Percentiles rank a stretch among this genome's conserved stretches.
Conservation (phyloP, 1,140 invertebrate genomes). For the Batillaria attramentaria region DNA sequence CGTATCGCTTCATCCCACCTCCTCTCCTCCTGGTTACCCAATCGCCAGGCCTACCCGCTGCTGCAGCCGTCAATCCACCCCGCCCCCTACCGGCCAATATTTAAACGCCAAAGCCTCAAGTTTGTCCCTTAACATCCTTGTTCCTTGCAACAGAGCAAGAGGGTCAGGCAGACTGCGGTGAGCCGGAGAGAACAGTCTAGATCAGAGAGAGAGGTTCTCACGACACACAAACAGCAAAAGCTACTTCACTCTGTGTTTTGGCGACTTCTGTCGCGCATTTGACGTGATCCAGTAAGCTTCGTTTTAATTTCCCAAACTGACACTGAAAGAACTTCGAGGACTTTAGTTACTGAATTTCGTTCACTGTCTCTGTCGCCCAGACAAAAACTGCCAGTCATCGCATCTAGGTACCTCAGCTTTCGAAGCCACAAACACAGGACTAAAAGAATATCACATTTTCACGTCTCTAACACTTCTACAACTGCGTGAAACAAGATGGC, state of each 20-base stretch:
- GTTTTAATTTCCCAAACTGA: no score
- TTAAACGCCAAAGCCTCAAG: slow-evolving; percentile 15
- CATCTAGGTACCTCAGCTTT: no score
- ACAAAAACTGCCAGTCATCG: neutral
- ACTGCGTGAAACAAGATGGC: no score
- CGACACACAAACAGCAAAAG: neutral
- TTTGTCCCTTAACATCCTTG: neutral
- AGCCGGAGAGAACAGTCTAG: neutral
- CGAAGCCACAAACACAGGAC: neutral
- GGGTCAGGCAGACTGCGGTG: neutral
- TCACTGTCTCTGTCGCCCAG: neutral
- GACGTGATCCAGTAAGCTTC: neutral
- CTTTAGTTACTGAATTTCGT: neutral
- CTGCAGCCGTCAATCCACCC: no score
- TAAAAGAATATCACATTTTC: neutral
- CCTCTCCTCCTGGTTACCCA: no score
- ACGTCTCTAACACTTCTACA: neutral
- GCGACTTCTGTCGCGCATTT: no score
- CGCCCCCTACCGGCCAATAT: slow-evolving; percentile 3
- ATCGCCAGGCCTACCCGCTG: no score
- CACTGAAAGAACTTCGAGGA: neutral
- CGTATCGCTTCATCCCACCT: no score
- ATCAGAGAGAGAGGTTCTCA: neutral
- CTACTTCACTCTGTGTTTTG: neutral
- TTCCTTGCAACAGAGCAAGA: neutral